Base-by-base conservation (phyloP, 2,888 invertebrate species). In the Crossocerus cetratus region DNA sequence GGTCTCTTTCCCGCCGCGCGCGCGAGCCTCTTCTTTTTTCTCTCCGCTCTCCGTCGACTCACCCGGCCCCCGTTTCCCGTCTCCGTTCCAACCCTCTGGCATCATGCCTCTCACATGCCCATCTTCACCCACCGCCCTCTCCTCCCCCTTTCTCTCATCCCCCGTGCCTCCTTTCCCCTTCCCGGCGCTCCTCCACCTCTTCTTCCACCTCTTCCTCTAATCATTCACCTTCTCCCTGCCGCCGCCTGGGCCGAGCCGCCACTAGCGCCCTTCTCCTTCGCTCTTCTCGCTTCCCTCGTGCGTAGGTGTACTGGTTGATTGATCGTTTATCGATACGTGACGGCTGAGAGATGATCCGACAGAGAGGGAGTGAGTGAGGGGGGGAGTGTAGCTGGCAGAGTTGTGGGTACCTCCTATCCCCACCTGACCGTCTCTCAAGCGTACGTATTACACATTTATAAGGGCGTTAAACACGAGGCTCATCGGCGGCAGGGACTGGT, bases 251-350 rank as follows among this genome's bases (percentile, higher is more conserved):
- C 49, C 49, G 0, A 4, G 49, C 16, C 49, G 16, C 49, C 8
- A 16, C 49, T 49, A 59, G 14, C 22, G 71, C 76, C 69, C n/a
- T n/a, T n/a, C n/a, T 73, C 77, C 71, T 77, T 76, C 74, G 66
- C 72, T 76, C 75, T 78, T 79, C 80, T 80, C 74, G 75, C 60
- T 72, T 72, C 76, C 75, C 77, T 71, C 78, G 74, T 81, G 81
- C 85, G 79, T 84, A 86, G 85, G 85, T 85, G 86, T 85, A 83
- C 78, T 74, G 76, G 80, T 83, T 88, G 87, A 88, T 88, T 87
- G 88, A 88, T 88, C 88, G 87, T 86, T 88, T 88, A 88, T 86
- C 87, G 87, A 88, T 87, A 87, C 85, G 79, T 32, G 32, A 32
- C 11, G 11, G 32, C 5, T 82, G 76, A 76, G 76, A 76, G 81